These are phyloP conservation scores for Otocyon megalotis DNA, from an alignment of 2,113 vertebrate genomes.

Conservation along the genomic window DNA sequence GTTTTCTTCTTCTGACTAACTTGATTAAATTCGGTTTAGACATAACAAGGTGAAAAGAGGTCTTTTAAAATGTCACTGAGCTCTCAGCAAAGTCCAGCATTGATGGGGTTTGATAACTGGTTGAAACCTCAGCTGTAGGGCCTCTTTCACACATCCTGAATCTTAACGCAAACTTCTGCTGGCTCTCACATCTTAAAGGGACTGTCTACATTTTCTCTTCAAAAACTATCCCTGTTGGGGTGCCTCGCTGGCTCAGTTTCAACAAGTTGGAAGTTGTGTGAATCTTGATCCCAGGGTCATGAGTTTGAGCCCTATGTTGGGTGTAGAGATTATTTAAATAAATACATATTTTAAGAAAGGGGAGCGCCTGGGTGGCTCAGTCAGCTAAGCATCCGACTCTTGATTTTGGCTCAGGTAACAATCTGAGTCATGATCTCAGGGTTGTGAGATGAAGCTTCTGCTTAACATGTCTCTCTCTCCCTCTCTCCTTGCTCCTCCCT, in stretches of 20 bases:
- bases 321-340: not conserved
- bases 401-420: not conserved
- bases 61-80: not conserved
- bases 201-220: not conserved
- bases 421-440: not conserved
- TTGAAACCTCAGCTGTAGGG: not conserved
- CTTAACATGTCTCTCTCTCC: not conserved
- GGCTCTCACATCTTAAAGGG: not conserved
- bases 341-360: not conserved
- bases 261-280: not conserved
- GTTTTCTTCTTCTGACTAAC: not conserved
- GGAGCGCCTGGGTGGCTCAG: not conserved
- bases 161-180: not conserved
- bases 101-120: not conserved
- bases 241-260: not conserved
- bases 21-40: not conserved
- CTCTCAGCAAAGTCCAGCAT: not conserved
- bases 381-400: not conserved
- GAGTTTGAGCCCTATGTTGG: not conserved
- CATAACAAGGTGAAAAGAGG: not conserved
- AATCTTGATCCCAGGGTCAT: not conserved
- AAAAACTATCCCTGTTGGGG: not conserved
- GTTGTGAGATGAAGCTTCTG: not conserved
- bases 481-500: not conserved
- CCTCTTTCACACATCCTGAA: not conserved